These are phyloP conservation scores for Parazoanthus swiftii DNA, from an alignment of 92 coral and sea anemone species.

Conservation along the genomic window DNA sequence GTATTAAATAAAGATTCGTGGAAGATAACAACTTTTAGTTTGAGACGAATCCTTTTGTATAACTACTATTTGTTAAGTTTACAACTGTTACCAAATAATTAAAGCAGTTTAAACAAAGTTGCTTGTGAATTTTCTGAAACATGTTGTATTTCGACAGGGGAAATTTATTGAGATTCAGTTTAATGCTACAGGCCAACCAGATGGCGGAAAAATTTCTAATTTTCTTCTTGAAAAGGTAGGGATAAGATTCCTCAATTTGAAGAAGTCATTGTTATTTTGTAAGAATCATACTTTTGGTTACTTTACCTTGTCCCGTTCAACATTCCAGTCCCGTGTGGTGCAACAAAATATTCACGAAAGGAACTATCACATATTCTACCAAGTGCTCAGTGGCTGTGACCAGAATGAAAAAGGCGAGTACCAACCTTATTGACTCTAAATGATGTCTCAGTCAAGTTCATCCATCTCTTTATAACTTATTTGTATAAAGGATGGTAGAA, in stretches of 20 bases:
- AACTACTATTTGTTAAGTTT: too few species aligned
- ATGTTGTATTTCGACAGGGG: slow-evolving; percentile 53
- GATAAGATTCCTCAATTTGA: background rate
- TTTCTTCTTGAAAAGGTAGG: slow-evolving; percentile 85
- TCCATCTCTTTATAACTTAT: too few species aligned
- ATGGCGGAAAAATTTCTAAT: slow-evolving; percentile 93
- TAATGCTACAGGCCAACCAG: slow-evolving; percentile 81
- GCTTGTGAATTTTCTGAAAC: background rate
- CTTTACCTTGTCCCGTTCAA: background rate
- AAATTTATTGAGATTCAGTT: slow-evolving; percentile 90
- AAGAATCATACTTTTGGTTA: too few species aligned
- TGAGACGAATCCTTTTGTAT: background rate
- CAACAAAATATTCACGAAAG: slow-evolving; percentile 75
- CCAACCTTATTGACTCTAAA: background rate
- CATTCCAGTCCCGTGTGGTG: slow-evolving; percentile 86
- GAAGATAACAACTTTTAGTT: too few species aligned
- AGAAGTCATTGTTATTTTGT: background rate
- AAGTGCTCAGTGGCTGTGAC: slow-evolving; percentile 73
- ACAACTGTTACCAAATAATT: too few species aligned
- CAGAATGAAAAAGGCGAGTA: slow-evolving; percentile 44
- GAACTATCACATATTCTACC: slow-evolving; percentile 90
- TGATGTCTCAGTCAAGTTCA: too few species aligned
- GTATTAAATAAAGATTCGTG: slow-evolving; percentile 1
- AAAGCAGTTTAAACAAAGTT: too few species aligned
- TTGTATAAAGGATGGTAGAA: too few species aligned